phyloP scores from a whole-genome alignment of 2,888 invertebrate species.

The Apeira syringaria region DNA sequence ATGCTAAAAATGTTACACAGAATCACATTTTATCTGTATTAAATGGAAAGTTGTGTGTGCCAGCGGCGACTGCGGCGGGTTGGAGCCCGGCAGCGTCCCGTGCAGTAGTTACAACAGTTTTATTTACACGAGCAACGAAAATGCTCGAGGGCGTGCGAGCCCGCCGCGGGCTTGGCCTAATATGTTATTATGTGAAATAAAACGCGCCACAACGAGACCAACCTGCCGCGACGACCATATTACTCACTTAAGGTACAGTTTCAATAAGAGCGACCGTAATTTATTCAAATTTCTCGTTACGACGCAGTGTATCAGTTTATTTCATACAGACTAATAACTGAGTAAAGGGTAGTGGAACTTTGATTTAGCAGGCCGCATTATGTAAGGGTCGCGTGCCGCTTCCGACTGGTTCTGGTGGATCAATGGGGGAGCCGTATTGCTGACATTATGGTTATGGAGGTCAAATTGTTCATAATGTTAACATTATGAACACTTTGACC shows the following conservation, averaged over 20 bases:
- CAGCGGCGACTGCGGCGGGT: slow-evolving; percentile 28
- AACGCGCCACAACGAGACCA: slow-evolving; percentile 53
- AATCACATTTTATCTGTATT: slow-evolving; percentile 40
- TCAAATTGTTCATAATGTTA: too few relatives aligned
- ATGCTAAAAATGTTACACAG: slow-evolving; percentile 30
- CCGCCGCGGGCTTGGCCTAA: slow-evolving; percentile 58
- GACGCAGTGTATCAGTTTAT: too few relatives aligned
- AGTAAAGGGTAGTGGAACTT: too few relatives aligned
- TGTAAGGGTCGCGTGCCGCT: too few relatives aligned
- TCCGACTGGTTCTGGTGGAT: too few relatives aligned
- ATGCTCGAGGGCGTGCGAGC: slow-evolving; percentile 52
- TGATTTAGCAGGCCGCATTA: too few relatives aligned
- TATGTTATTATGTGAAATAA: slow-evolving; percentile 80
- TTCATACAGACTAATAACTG: too few relatives aligned
- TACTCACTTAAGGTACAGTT: slow-evolving; percentile 3
- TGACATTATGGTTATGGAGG: too few relatives aligned
- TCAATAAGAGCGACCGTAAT: neutral
- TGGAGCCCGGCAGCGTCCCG: slow-evolving; percentile 46
- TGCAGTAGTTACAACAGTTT: slow-evolving; percentile 60
- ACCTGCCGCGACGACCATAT: slow-evolving; percentile 42
- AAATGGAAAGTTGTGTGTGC: slow-evolving; percentile 39
- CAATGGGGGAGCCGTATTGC: too few relatives aligned
- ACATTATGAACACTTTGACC: too few relatives aligned
- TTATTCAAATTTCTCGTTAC: too few relatives aligned
- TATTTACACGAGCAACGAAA: slow-evolving; percentile 68